Evolutionary conservation across 2,797 vertebrate species (phyloP).

Genomic region (Propithecus perrieri): DNA sequence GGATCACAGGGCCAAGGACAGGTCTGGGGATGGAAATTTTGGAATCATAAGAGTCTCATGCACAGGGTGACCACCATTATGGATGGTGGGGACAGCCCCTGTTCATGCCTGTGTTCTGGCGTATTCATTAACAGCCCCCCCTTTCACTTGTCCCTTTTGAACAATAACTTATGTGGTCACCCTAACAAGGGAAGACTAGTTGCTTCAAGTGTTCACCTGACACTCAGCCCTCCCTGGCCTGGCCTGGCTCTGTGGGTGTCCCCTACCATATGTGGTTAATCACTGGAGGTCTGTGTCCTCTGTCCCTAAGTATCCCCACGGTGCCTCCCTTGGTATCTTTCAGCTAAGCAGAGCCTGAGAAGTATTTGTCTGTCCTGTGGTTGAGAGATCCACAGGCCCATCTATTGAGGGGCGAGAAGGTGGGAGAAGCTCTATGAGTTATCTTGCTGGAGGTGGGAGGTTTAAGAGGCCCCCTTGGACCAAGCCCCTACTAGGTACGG

Average conservation of each 20-base stretch:
- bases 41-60: neutral
- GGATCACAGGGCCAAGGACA: neutral
- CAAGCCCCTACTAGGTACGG: neutral
- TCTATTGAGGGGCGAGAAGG: neutral
- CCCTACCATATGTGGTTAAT: neutral
- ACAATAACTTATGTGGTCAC: neutral
- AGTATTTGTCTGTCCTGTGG: neutral
- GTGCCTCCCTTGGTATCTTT: neutral
- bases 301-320: neutral
- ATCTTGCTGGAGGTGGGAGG: neutral
- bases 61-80: neutral
- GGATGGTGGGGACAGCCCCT: neutral
- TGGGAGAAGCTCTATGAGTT: neutral
- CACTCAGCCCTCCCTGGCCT: neutral
- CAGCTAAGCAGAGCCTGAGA: neutral
- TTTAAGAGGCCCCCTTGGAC: neutral
- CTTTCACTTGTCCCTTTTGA: neutral
- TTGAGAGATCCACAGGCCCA: neutral
- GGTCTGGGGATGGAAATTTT: neutral
- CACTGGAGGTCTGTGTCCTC: neutral
- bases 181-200: neutral
- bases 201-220: neutral
- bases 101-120: neutral
- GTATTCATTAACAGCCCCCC: neutral
- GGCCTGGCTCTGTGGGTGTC: neutral